A percentile compares a stretch with the other conserved stretches of the same genome.
phyloP scores from a whole-genome alignment of 2,888 invertebrate genomes.

The Cancer borealis region DNA sequence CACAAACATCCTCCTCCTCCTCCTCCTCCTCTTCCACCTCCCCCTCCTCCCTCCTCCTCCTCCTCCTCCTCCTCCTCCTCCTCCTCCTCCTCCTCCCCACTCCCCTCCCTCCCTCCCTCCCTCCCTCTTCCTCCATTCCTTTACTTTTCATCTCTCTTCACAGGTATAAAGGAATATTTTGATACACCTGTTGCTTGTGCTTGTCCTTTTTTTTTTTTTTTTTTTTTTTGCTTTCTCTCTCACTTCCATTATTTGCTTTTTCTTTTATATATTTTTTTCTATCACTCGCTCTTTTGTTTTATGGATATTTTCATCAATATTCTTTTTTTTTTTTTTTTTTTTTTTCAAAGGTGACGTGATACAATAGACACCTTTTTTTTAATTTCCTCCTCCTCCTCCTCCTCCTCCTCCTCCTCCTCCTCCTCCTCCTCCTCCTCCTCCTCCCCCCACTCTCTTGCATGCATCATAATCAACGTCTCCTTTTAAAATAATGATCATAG shows the following conservation, averaged over 20 bases:
- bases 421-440: too few species aligned
- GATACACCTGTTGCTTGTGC: not conserved
- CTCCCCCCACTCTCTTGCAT: too few species aligned
- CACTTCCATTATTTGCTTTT: not conserved
- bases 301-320: too few species aligned
- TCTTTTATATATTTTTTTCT: not conserved
- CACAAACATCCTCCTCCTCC: too few species aligned
- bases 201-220: not conserved
- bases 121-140: not conserved
- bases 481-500: too few species aligned
- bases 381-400: too few species aligned
- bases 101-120: not conserved
- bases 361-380: too few species aligned
- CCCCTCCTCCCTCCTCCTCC: constrained; percentile 10
- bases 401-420: too few species aligned
- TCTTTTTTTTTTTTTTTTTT: too few species aligned
- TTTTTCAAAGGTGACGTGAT: too few species aligned
- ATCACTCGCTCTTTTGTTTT: too few species aligned
- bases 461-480: too few species aligned
- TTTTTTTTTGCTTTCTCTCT: not conserved
- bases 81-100: not conserved
- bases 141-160: not conserved
- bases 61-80: not conserved
- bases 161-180: not conserved
- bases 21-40: not conserved